Conservation (phyloP, 2,797 vertebrate species). For the Poecilia velifera region DNA sequence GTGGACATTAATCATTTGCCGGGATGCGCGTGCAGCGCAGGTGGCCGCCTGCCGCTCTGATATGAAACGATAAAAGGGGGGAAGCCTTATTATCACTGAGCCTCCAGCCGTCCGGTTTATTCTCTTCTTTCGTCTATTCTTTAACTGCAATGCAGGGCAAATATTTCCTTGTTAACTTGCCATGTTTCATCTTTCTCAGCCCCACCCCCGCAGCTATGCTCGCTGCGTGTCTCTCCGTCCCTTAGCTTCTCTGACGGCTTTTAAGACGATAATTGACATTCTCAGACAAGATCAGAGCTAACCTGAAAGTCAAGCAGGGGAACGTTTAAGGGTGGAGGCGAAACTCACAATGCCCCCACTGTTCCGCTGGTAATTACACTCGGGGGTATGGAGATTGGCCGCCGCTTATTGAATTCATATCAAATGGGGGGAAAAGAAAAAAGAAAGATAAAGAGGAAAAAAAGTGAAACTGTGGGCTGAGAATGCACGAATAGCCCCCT, state of each 20-base stretch:
- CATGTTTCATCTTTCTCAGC: constrained; percentile 41
- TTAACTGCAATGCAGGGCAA: constrained; percentile 43
- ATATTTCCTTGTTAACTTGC: constrained; percentile 53
- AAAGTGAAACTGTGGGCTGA: constrained; percentile 49
- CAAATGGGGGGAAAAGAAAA: constrained; percentile 51
- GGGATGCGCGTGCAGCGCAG: constrained; percentile 5
- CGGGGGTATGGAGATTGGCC: constrained; percentile 66
- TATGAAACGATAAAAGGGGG: constrained; percentile 30
- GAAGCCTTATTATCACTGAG: constrained; percentile 54
- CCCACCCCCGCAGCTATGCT: neutral
- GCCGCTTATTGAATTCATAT: constrained; percentile 82
- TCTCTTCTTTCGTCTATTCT: constrained; percentile 34
- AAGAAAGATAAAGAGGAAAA: constrained; percentile 38
- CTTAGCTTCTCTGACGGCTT: constrained; percentile 50
- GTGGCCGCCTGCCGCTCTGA: constrained; percentile 22
- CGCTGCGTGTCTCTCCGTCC: neutral
- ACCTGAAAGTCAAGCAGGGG: constrained; percentile 72
- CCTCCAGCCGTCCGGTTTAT: constrained; percentile 27
- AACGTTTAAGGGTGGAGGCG: constrained; percentile 66
- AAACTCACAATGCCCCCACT: constrained; percentile 71
- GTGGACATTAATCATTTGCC: neutral
- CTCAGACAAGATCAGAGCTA: constrained; percentile 79
- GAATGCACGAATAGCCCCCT: constrained; percentile 5
- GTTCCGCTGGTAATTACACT: constrained; percentile 80
- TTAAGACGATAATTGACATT: constrained; percentile 82